Percentiles rank a stretch among this genome's conserved stretches.
These are phyloP conservation scores for Drosophila nikananu DNA, from an alignment of 1,140 invertebrate genomes.

Conservation along the genomic window DNA sequence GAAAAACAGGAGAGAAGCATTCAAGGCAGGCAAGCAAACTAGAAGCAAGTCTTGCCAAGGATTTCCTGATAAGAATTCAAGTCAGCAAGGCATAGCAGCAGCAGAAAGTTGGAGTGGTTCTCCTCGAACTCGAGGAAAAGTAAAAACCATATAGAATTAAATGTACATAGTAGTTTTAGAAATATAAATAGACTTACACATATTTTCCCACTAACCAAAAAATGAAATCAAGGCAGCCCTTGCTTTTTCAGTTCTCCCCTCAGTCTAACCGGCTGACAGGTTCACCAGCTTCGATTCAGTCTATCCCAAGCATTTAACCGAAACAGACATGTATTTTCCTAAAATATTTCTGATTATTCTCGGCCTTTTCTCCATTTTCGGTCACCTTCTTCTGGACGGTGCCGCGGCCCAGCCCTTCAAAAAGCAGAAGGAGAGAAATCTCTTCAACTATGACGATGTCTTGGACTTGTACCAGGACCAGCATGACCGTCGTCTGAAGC, in stretches of 20 bases:
- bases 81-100: not conserved
- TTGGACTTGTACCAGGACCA: not conserved
- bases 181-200: not conserved
- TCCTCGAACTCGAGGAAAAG: not conserved
- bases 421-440: not conserved
- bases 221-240: not conserved
- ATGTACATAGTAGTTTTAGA: too few species aligned
- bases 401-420: not conserved
- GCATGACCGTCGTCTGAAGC: too few species aligned
- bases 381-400: not conserved
- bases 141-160: too few species aligned
- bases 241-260: not conserved
- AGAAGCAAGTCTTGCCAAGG: too few species aligned
- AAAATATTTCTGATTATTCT: not conserved
- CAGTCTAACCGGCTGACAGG: not conserved
- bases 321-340: constrained; percentile 4
- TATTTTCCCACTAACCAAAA: not conserved
- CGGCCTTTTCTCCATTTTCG: not conserved
- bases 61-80: not conserved
- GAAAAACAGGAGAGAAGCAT: constrained; percentile 7
- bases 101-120: not conserved
- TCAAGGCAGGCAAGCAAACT: constrained; percentile 10
- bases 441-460: constrained; percentile 11
- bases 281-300: not conserved
- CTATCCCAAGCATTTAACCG: too few species aligned